These are phyloP conservation scores for Muscina levida DNA, from an alignment of 2,888 invertebrate species.

Conservation along the genomic window DNA sequence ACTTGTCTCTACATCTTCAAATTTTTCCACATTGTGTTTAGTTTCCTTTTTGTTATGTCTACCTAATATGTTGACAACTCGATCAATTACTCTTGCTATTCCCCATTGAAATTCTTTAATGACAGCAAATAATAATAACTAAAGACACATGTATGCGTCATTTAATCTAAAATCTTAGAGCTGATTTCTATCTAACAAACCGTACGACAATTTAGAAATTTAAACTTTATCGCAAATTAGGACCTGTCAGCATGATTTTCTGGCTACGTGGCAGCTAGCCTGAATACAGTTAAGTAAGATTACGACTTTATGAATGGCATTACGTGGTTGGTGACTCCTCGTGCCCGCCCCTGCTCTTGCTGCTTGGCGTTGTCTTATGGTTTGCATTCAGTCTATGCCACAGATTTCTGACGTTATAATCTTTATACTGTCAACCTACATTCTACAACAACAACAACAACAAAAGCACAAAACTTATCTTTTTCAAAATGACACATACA, in stretches of 20 bases:
- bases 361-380: conserved; percentile 3
- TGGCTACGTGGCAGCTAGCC: neutral
- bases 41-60: too few relatives aligned
- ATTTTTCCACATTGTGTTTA: too few relatives aligned
- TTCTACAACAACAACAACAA: conserved; percentile 30
- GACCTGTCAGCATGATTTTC: conserved; percentile 5
- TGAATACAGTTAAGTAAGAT: neutral
- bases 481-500: conserved; percentile 46
- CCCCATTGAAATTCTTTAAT: too few relatives aligned
- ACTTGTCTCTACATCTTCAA: too few relatives aligned
- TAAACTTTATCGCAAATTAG: neutral
- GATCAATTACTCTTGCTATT: too few relatives aligned
- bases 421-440: conserved; percentile 52
- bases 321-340: neutral
- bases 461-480: conserved; percentile 24
- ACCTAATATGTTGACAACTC: too few relatives aligned
- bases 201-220: neutral
- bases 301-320: conserved; percentile 5
- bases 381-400: conserved; percentile 16
- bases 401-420: conserved; percentile 4
- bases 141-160: neutral
- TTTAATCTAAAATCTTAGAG: neutral
- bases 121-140: neutral
- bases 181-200: neutral
- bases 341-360: neutral